phyloP scores from a whole-genome alignment of 2,113 vertebrate species.

The Dinomys branickii region DNA sequence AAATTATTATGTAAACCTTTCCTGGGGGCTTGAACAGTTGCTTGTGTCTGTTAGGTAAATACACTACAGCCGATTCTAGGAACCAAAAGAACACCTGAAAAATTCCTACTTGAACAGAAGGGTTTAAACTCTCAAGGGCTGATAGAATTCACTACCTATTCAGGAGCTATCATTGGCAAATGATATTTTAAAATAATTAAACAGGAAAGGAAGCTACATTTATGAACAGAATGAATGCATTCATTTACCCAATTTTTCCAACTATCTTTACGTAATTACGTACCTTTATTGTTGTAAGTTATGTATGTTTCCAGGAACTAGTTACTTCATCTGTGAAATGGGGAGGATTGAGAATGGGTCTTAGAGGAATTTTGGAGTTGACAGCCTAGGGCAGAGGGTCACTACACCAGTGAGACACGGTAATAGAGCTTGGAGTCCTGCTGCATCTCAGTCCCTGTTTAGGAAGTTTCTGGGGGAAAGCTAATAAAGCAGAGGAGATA shows the following conservation, averaged over 20 bases:
- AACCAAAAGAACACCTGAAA: neutral
- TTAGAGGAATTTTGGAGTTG: neutral
- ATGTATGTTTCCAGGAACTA: neutral
- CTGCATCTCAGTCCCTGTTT: neutral
- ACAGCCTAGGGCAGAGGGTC: accelerated
- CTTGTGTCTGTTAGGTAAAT: neutral
- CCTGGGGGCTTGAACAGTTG: neutral
- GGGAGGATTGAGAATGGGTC: accelerated
- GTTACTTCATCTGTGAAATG: neutral
- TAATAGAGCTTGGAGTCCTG: neutral
- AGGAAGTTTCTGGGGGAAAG: neutral
- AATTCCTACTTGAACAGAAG: neutral
- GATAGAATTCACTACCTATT: neutral
- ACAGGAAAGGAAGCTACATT: neutral
- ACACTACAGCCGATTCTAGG: too few relatives aligned
- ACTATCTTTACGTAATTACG: neutral
- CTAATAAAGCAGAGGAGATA: neutral
- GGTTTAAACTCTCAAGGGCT: too few relatives aligned
- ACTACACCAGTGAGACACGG: too few relatives aligned
- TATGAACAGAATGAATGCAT: neutral
- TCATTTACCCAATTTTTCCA: neutral
- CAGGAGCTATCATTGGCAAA: accelerated
- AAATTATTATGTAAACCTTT: neutral
- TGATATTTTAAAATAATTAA: neutral
- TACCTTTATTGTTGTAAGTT: neutral